A percentile compares a stretch with the other conserved stretches of the same genome.
These are phyloP conservation scores for Atherix ibis DNA, from an alignment of 2,888 invertebrate species.

Conservation along the genomic window DNA sequence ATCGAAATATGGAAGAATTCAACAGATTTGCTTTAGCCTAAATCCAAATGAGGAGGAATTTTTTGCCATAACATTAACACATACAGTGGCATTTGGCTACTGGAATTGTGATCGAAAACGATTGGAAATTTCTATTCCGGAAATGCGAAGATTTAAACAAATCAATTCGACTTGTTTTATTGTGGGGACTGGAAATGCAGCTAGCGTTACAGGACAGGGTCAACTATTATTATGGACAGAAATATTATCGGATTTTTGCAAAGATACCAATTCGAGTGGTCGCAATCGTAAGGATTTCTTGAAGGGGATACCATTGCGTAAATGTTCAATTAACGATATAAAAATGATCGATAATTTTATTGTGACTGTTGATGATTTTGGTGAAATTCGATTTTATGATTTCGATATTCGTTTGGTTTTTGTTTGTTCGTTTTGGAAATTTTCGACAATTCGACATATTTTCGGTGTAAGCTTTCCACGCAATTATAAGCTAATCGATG, in stretches of 20 bases:
- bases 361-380: constrained; percentile 38
- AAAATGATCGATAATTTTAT: constrained; percentile 39
- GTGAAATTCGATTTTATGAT: constrained; percentile 44
- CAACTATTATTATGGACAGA: constrained; percentile 37
- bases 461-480: background rate
- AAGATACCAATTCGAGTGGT: background rate
- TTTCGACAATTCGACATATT: constrained; percentile 4
- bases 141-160: constrained; percentile 1
- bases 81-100: constrained; percentile 9
- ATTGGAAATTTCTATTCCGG: constrained; percentile 17
- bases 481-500: constrained; percentile 5
- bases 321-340: constrained; percentile 34
- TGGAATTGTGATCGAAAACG: constrained; percentile 8
- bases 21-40: constrained; percentile 8
- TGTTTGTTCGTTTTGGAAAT: constrained; percentile 32
- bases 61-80: constrained; percentile 10
- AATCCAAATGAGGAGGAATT: constrained; percentile 6
- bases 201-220: constrained; percentile 37
- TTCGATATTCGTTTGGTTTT: constrained; percentile 39
- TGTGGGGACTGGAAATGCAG: constrained; percentile 33
- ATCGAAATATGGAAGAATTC: constrained; percentile 8
- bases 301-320: constrained; percentile 12
- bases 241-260: too few relatives aligned
- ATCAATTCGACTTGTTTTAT: constrained; percentile 37
- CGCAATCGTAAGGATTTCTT: constrained; percentile 4